A percentile compares a stretch with the other conserved stretches of the same genome.
These are phyloP conservation scores for Coronaproctus castanopsis DNA, from an alignment of 2,888 invertebrate genomes.

Conservation along the genomic window DNA sequence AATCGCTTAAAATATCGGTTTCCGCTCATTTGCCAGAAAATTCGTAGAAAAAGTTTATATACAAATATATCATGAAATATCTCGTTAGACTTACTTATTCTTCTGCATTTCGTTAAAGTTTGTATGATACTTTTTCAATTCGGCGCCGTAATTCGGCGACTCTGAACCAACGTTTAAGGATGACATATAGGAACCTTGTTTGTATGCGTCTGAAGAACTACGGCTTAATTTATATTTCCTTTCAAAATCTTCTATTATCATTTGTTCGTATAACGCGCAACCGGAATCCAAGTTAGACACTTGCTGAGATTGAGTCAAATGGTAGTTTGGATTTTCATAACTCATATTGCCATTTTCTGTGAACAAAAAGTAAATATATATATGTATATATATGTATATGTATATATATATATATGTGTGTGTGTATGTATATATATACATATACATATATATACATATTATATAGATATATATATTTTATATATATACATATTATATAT, in stretches of 20 bases:
- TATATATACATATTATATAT: too few relatives aligned
- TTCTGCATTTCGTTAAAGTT: not conserved
- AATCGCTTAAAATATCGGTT: too few relatives aligned
- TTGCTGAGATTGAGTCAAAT: conserved; percentile 43
- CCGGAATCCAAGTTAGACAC: not conserved
- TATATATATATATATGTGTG: too few relatives aligned
- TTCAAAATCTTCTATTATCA: not conserved
- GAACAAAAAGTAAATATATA: conserved; percentile 22
- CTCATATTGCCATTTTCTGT: conserved; percentile 75
- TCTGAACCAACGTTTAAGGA: not conserved
- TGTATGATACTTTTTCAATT: not conserved
- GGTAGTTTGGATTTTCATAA: conserved; percentile 82
- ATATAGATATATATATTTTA: too few relatives aligned
- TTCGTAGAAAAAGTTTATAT: too few relatives aligned
- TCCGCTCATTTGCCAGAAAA: too few relatives aligned
- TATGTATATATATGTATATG: too few relatives aligned
- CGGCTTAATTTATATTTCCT: not conserved
- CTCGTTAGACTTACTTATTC: not conserved
- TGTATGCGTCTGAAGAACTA: not conserved
- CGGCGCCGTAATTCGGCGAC: not conserved
- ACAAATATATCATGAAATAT: too few relatives aligned
- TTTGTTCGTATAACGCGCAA: not conserved
- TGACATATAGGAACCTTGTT: not conserved
- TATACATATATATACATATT: too few relatives aligned
- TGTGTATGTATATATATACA: too few relatives aligned